Evolutionary conservation across 2,888 invertebrate genomes (phyloP).

Genomic region (Lithophane ornitopus): DNA sequence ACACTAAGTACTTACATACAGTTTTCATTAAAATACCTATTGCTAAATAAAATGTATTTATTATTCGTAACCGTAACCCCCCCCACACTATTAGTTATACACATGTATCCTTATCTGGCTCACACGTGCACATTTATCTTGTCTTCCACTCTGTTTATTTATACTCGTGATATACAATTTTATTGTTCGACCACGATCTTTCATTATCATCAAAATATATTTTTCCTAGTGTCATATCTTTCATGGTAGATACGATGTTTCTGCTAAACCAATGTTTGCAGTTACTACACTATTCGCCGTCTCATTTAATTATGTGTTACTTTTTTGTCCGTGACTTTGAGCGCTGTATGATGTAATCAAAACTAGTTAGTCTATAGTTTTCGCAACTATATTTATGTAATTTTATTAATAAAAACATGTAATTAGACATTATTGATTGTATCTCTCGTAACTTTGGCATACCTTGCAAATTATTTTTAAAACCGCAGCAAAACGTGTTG

Average conservation of each 20-base stretch:
- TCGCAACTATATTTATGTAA: not conserved
- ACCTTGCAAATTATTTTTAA: not conserved
- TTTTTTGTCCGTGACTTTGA: conserved; percentile 27
- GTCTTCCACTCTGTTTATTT: conserved; percentile 59
- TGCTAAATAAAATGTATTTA: conserved; percentile 18
- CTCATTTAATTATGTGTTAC: not conserved
- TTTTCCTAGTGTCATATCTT: conserved; percentile 15
- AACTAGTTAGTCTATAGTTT: not conserved
- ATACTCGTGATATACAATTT: conserved; percentile 58
- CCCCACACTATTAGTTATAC: too few species aligned
- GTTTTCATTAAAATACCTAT: conserved; percentile 7
- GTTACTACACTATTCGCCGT: conserved; percentile 2
- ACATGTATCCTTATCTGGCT: conserved; percentile 42
- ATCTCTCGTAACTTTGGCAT: not conserved
- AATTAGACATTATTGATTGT: not conserved
- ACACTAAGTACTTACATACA: too few species aligned
- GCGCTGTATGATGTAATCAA: conserved; percentile 33
- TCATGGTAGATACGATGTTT: not conserved
- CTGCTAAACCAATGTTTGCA: conserved; percentile 21
- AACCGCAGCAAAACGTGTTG: not conserved
- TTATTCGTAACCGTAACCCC: conserved; percentile 6
- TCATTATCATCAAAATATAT: conserved; percentile 42
- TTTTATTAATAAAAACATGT: not conserved
- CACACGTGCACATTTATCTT: conserved; percentile 59
- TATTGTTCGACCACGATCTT: conserved; percentile 55